Conservation (phyloP, 2,113 vertebrate genomes). For the Ellobius talpinus region DNA sequence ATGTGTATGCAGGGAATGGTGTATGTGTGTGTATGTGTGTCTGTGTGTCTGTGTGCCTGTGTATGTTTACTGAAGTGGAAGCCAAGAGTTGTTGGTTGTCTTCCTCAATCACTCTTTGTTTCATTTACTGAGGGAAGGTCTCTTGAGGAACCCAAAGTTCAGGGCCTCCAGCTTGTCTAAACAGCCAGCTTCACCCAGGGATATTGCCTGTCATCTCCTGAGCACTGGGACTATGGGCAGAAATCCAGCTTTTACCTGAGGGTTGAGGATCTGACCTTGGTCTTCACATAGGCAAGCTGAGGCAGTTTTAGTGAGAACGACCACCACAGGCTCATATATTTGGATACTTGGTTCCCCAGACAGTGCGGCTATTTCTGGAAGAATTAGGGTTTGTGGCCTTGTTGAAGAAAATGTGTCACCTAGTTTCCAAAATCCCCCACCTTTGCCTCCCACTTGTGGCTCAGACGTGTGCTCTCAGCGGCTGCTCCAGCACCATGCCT, state of each 20-base stretch:
- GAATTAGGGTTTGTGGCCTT: not conserved
- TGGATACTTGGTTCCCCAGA: not conserved
- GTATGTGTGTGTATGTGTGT: not conserved
- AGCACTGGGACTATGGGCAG: too few species aligned
- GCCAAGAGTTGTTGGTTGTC: not conserved
- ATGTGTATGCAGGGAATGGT: not conserved
- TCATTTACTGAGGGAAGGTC: not conserved
- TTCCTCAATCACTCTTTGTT: not conserved
- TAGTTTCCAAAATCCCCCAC: not conserved
- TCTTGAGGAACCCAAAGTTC: not conserved
- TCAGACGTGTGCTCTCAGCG: not conserved
- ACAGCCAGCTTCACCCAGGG: not conserved
- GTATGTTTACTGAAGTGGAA: not conserved
- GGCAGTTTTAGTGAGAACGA: not conserved
- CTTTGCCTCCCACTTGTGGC: not conserved
- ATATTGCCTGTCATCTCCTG: not conserved
- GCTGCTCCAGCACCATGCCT: not conserved
- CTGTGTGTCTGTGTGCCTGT: not conserved
- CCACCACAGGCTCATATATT: not conserved
- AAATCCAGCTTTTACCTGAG: not conserved
- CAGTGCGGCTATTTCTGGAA: not conserved
- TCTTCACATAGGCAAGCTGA: not conserved
- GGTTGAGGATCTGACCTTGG: too few species aligned
- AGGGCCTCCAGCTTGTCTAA: not conserved
- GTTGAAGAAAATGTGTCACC: not conserved